Evolutionary conservation across 2,797 vertebrate species (phyloP).

Genomic region (Borostomias antarcticus): DNA sequence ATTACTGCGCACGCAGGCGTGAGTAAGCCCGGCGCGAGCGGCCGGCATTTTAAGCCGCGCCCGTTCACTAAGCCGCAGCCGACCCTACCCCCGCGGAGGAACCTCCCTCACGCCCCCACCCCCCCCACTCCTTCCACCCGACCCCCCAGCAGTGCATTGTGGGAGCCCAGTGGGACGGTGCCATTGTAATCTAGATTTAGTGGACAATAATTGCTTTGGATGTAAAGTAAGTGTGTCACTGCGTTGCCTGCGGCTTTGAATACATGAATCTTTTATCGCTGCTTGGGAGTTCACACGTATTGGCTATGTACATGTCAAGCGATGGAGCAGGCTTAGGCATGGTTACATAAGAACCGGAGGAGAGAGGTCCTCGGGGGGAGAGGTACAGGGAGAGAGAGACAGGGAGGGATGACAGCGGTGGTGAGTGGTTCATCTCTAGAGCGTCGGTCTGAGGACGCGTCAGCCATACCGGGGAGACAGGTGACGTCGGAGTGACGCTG

Average conservation of each 20-base stretch:
- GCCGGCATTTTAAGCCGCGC: slow-evolving; percentile 35
- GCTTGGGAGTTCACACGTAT: slow-evolving; percentile 76
- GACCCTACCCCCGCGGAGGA: slow-evolving; percentile 25
- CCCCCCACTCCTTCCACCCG: slow-evolving; percentile 17
- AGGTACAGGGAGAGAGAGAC: slow-evolving; percentile 6
- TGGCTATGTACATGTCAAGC: slow-evolving; percentile 72
- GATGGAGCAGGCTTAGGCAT: slow-evolving; percentile 62
- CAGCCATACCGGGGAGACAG: slow-evolving; percentile 30
- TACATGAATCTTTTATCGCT: slow-evolving; percentile 91
- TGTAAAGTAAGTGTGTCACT: slow-evolving; percentile 91
- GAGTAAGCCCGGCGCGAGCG: slow-evolving; percentile 49
- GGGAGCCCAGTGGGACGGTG: slow-evolving; percentile 65
- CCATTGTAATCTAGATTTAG: slow-evolving; percentile 83
- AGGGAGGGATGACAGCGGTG: slow-evolving; percentile 16
- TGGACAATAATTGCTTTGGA: slow-evolving; percentile 91
- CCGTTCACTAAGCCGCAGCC: slow-evolving; percentile 48
- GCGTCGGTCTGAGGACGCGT: slow-evolving; percentile 27
- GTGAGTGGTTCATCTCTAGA: slow-evolving; percentile 15
- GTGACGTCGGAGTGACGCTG: slow-evolving; percentile 14
- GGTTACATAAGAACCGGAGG: slow-evolving; percentile 65
- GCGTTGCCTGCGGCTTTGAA: slow-evolving; percentile 80
- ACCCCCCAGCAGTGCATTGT: slow-evolving; percentile 33
- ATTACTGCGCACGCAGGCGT: slow-evolving; percentile 67
- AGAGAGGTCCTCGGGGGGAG: background rate
- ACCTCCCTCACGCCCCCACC: slow-evolving; percentile 32